These are phyloP conservation scores for Deroplatys truncata DNA, from an alignment of 2,888 invertebrate species.

Conservation along the genomic window DNA sequence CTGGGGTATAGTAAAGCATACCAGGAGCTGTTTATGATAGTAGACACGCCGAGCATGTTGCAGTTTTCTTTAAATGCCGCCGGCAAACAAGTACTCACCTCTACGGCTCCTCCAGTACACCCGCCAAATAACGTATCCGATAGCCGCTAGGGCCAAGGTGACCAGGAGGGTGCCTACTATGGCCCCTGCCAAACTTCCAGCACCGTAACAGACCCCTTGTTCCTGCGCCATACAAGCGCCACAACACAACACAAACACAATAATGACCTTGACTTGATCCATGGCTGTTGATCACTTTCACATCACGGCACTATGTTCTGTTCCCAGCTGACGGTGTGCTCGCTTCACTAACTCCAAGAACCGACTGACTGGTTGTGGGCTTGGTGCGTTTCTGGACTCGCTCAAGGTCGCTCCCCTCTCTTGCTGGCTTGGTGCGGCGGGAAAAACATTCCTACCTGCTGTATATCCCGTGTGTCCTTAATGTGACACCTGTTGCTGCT, in stretches of 20 bases:
- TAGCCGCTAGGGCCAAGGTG: conserved; percentile 57
- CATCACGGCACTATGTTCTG: neutral
- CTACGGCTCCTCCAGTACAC: conserved; percentile 59
- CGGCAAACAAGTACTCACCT: conserved; percentile 42
- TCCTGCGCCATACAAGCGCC: conserved; percentile 10
- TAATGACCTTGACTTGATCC: neutral
- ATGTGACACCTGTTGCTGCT: neutral
- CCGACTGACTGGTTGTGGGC: neutral
- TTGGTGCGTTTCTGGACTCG: neutral
- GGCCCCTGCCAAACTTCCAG: conserved; percentile 66
- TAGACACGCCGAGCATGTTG: too few species aligned
- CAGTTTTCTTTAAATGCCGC: too few species aligned
- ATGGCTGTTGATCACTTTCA: neutral
- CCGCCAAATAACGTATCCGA: conserved; percentile 55
- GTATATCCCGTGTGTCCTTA: neutral
- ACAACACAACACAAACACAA: neutral
- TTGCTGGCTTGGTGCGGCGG: conserved; percentile 16
- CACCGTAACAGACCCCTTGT: conserved; percentile 52
- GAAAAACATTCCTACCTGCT: conserved; percentile 23
- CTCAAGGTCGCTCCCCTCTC: conserved; percentile 19
- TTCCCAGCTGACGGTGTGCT: neutral
- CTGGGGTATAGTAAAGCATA: too few species aligned
- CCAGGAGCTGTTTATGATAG: too few species aligned
- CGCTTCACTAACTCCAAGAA: neutral
- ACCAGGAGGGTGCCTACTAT: conserved; percentile 67